phyloP scores from a whole-genome alignment of 2,888 invertebrate species.

The Drosophila borborema region DNA sequence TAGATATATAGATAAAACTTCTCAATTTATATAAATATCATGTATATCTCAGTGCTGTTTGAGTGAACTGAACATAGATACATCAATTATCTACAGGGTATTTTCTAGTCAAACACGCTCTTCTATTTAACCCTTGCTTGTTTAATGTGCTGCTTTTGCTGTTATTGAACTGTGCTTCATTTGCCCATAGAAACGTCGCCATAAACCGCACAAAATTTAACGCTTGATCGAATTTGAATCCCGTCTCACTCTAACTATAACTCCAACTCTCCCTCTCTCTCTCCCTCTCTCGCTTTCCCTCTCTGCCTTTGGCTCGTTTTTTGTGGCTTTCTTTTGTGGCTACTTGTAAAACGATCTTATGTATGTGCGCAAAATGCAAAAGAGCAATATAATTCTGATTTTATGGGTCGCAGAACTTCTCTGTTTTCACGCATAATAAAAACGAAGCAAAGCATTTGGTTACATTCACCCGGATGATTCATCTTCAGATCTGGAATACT shows the following conservation, averaged over 20 bases:
- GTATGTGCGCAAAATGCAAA: conserved; percentile 50
- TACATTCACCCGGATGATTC: conserved; percentile 57
- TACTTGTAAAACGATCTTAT: conserved; percentile 59
- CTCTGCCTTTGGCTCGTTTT: background rate
- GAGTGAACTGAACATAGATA: background rate
- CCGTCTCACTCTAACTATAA: conserved; percentile 5
- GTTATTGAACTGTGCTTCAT: conserved; percentile 61
- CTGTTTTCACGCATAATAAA: conserved; percentile 25
- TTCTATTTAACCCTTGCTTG: background rate
- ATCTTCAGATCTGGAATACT: conserved; percentile 10
- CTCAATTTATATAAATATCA: background rate
- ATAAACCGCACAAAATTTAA: conserved; percentile 29
- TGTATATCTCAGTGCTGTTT: background rate
- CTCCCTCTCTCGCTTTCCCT: background rate
- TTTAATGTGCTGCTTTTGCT: conserved; percentile 35
- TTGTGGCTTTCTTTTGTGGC: too few species aligned
- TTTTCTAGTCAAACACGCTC: background rate
- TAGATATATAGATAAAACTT: too few species aligned
- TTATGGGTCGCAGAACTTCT: conserved; percentile 43
- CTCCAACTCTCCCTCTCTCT: background rate
- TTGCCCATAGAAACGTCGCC: conserved; percentile 21
- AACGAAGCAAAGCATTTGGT: conserved; percentile 34
- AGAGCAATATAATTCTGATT: conserved; percentile 45
- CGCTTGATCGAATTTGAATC: conserved; percentile 61
- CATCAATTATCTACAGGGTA: background rate